Evolutionary conservation across 1,140 invertebrate species (phyloP).

Genomic region (Coptotermes formosanus): DNA sequence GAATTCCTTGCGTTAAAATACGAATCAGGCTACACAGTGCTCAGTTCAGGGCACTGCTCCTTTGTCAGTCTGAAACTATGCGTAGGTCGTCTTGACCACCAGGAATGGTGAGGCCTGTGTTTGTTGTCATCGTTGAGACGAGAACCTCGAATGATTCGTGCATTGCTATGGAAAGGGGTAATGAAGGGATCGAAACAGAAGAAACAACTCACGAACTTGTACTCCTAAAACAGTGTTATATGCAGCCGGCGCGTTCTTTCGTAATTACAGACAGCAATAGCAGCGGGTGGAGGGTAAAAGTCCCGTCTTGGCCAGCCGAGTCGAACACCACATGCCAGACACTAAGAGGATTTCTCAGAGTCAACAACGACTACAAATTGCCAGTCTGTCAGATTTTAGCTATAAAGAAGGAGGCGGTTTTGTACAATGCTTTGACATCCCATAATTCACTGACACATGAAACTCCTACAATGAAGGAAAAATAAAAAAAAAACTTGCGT

Average conservation of each 20-base stretch:
- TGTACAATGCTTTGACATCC: too few relatives aligned
- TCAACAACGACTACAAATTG: not conserved
- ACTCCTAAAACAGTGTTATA: not conserved
- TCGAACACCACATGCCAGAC: not conserved
- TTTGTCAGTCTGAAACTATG: too few relatives aligned
- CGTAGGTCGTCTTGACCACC: not conserved
- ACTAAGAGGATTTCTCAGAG: not conserved
- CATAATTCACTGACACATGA: too few relatives aligned
- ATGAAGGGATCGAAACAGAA: not conserved
- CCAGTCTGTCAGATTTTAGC: not conserved
- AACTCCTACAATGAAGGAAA: too few relatives aligned
- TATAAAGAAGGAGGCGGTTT: not conserved
- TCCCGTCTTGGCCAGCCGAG: not conserved
- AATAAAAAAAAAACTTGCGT: too few relatives aligned
- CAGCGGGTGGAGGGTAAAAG: not conserved
- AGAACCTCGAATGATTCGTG: not conserved
- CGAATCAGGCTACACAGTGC: too few relatives aligned
- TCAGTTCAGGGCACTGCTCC: too few relatives aligned
- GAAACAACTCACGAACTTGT: constrained; percentile 7
- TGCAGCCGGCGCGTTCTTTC: not conserved
- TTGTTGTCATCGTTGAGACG: not conserved
- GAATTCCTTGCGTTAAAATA: too few relatives aligned
- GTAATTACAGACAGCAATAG: not conserved
- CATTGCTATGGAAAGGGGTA: not conserved
- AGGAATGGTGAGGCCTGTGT: not conserved